A percentile compares a stretch with the other conserved stretches of the same genome.
These are phyloP conservation scores for Butorides virescens DNA, from an alignment of 2,113 vertebrate genomes.

Conservation along the genomic window DNA sequence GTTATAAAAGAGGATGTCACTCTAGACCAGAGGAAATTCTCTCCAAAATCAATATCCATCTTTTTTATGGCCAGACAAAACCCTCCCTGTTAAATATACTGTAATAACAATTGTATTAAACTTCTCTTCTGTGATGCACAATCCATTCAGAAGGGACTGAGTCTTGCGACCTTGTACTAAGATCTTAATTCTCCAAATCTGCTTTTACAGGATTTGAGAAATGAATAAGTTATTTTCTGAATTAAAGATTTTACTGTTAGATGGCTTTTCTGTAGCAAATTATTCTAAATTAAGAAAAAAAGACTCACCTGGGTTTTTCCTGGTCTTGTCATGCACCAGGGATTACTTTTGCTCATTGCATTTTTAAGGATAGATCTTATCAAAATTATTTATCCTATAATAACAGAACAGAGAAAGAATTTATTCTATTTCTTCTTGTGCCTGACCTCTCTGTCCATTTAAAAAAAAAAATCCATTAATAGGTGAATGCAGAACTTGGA, in stretches of 20 bases:
- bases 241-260: background rate
- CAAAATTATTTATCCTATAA: background rate
- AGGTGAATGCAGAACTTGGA: background rate
- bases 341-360: background rate
- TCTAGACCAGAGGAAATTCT: background rate
- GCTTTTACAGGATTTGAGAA: background rate
- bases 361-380: background rate
- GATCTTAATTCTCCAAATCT: background rate
- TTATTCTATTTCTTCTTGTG: background rate
- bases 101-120: background rate
- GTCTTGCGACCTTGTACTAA: background rate
- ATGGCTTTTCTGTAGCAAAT: background rate
- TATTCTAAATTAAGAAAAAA: background rate
- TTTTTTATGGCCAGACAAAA: background rate
- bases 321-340: fast-evolving
- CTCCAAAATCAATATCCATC: background rate
- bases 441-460: background rate
- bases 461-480: background rate
- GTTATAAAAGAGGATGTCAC: background rate
- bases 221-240: background rate
- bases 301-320: background rate
- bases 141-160: background rate
- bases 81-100: background rate
- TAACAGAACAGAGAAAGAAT: background rate
- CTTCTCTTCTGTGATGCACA: background rate